Conservation (phyloP, 2,888 invertebrate species). For the Zele albiditarsus region DNA sequence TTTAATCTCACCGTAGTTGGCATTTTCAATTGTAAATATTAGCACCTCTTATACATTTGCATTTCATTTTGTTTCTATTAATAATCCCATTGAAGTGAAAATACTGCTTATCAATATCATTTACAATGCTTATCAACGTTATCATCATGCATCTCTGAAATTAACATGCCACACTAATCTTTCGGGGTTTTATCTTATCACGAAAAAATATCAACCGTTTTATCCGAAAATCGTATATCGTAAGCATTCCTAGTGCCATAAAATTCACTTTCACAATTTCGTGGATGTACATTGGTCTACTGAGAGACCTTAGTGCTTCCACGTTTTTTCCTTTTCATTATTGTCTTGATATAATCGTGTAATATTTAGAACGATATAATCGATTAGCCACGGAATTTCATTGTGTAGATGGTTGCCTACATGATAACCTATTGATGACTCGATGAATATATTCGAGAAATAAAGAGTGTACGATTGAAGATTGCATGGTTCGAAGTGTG, state of each 20-base stretch:
- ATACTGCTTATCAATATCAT: neutral
- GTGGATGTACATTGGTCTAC: too few species aligned
- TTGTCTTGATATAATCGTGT: neutral
- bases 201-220: too few species aligned
- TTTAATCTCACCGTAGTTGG: neutral
- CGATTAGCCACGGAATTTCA: neutral
- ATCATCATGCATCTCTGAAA: too few species aligned
- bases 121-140: neutral
- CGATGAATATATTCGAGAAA: neutral
- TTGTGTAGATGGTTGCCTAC: neutral
- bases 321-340: neutral
- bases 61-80: neutral
- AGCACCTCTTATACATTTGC: neutral
- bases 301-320: too few species aligned
- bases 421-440: neutral
- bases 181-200: too few species aligned
- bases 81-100: too few species aligned
- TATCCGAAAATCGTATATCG: too few species aligned
- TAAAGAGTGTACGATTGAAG: neutral
- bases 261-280: too few species aligned
- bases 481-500: neutral
- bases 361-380: neutral
- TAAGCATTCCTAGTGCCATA: too few species aligned
- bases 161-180: too few species aligned
- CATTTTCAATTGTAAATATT: neutral